Base-by-base conservation (phyloP, 2,888 invertebrate genomes). In the Cataglyphis albicans region DNA sequence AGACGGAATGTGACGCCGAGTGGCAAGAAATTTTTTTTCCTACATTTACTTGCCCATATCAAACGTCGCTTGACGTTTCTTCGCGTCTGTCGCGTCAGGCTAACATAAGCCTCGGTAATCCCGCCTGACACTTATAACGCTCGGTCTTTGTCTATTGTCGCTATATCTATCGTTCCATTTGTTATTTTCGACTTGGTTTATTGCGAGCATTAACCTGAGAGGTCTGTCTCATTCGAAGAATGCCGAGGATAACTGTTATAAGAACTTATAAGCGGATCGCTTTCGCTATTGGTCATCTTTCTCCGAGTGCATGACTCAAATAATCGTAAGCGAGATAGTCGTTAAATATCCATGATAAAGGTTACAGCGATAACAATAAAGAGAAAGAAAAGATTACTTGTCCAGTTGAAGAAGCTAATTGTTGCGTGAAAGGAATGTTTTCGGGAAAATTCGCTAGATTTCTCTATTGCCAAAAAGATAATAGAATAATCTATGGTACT, bases 241-340 rank as follows among this genome's bases (percentile, higher is more conserved):
- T 41, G 29, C 38, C 35, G 63, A 61, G 32, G 80, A 73, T 59
- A 44, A 35, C 63, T 63, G 57, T 35, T n/a, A 10, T 48, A 59
- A 32, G 52, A 73, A 48, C 15, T 32, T 29, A 29, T 29, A 29
- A 29, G 3, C 18, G 44, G 12, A 9, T 32, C 41, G 44, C 25
- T 59, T 75, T 59, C 59, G 35, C 38, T 59, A 44, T 83, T 75
- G 25, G 7, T 76, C 59, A 63, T 81, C 63, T 87, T 52, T 38
- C 29, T 35, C 35, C 35, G 35, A 35, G 48, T 18, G 44, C 21
- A 57, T 87, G 86, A 89, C 59, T 89, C 87, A 74, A 35, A 57
- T 41, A 18, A 10, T 12, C 21, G 76, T 44, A 44, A 59, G n/a
- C 21, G 29, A 29, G 15, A 38, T 32, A 44, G 10, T 32, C 29